Percentiles rank a stretch among this genome's conserved stretches.
Conservation (phyloP, 2,797 vertebrate species). For the Neosilurus mollespiculum region DNA sequence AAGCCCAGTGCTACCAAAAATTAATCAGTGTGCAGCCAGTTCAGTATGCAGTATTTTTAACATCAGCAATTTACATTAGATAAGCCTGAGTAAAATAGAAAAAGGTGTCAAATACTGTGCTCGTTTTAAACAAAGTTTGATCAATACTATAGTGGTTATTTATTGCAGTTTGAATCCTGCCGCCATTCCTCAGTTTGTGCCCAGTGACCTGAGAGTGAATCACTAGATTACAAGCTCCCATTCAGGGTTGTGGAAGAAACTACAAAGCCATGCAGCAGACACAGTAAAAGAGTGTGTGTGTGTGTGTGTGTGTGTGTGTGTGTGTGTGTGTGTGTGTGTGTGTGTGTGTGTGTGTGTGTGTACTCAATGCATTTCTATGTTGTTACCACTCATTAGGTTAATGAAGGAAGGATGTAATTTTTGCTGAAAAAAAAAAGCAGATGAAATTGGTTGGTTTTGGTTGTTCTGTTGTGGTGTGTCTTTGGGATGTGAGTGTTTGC, state of each 20-base stretch:
- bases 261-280: conserved; percentile 41
- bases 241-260: conserved; percentile 38
- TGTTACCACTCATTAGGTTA: conserved; percentile 28
- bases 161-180: conserved; percentile 40
- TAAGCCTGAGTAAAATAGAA: conserved; percentile 37
- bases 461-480: not conserved
- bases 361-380: not conserved
- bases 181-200: conserved; percentile 25
- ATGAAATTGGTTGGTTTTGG: conserved; percentile 18
- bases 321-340: conserved; percentile 9
- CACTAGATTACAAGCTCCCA: conserved; percentile 29
- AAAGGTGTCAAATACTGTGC: conserved; percentile 10
- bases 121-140: conserved; percentile 23
- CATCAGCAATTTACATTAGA: conserved; percentile 26
- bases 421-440: not conserved
- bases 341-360: conserved; percentile 11
- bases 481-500: not conserved
- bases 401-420: conserved; percentile 27
- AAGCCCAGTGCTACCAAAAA: conserved; percentile 11
- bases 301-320: conserved; percentile 21
- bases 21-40: conserved; percentile 11
- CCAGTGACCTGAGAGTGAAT: conserved; percentile 28
- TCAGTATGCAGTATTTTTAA: conserved; percentile 11
- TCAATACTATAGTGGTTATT: conserved; percentile 29
- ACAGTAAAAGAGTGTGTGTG: conserved; percentile 49